Percentiles rank a stretch among this genome's conserved stretches.
Conservation (phyloP, 2,113 vertebrate genomes). For the Trochalopteron elliotii region DNA sequence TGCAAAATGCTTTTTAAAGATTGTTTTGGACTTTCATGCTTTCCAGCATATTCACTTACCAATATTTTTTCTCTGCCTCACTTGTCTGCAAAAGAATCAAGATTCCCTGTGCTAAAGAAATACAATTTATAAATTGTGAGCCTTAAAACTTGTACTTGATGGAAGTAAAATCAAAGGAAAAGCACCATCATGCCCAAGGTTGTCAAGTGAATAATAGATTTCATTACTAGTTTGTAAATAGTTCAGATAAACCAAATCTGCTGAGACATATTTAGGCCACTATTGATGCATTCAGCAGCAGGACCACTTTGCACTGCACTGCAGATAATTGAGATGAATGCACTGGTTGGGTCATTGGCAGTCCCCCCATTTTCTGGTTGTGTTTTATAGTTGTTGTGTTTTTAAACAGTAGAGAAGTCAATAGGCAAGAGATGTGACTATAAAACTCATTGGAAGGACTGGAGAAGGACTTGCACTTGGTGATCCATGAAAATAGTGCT, state of each 20-base stretch:
- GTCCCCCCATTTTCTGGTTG: not conserved
- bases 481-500: not conserved
- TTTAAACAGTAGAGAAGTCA: not conserved
- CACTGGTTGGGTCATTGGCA: not conserved
- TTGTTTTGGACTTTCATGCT: not conserved
- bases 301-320: not conserved
- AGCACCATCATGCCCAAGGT: not conserved
- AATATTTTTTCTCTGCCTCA: not conserved
- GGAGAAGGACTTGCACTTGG: not conserved
- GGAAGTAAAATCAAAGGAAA: not conserved
- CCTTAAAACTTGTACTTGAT: not conserved
- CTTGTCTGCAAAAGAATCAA: not conserved
- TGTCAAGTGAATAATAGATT: slow-evolving; percentile 3
- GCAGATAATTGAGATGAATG: not conserved
- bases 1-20: not conserved
- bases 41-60: not conserved
- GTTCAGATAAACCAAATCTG: not conserved
- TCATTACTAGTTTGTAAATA: not conserved
- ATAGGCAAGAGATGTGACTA: not conserved
- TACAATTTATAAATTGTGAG: not conserved
- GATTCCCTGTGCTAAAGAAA: not conserved
- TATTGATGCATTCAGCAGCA: not conserved
- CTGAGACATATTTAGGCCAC: not conserved
- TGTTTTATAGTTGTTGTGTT: not conserved
- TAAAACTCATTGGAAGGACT: not conserved